These are phyloP conservation scores for Balanococcus diminutus DNA, from an alignment of 2,888 invertebrate genomes.

Conservation along the genomic window DNA sequence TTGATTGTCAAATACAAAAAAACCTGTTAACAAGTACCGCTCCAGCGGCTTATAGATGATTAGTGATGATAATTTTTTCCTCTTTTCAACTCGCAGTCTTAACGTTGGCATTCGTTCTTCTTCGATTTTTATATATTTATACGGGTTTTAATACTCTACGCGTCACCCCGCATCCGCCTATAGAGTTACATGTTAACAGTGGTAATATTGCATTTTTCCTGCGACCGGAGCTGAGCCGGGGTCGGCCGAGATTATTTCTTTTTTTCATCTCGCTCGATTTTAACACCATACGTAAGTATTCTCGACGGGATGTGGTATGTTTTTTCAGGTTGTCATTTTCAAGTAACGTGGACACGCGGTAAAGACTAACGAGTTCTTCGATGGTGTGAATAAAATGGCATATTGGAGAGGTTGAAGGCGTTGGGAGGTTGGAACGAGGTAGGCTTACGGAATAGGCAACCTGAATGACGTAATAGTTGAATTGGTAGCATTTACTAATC, in stretches of 20 bases:
- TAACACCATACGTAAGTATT: neutral
- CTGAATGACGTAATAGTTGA: too few species aligned
- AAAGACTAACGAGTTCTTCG: neutral
- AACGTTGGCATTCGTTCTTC: too few species aligned
- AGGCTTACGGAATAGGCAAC: too few species aligned
- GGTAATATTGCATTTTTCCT: neutral
- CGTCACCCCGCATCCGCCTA: neutral
- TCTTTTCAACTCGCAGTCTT: neutral
- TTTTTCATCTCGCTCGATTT: neutral
- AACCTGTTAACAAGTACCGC: slow-evolving; percentile 9
- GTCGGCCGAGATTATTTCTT: neutral
- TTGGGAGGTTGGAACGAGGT: neutral
- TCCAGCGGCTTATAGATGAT: slow-evolving; percentile 5
- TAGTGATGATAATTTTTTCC: slow-evolving; percentile 19
- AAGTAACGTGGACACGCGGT: neutral
- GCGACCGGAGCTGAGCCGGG: too few species aligned
- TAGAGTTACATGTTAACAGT: neutral
- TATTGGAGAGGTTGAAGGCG: neutral
- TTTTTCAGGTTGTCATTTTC: neutral
- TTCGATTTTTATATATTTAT: slow-evolving; percentile 4
- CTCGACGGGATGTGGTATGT: neutral
- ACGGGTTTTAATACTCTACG: neutral
- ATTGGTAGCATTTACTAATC: too few species aligned
- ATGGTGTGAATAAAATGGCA: neutral
- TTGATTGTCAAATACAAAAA: neutral